A percentile compares a stretch with the other conserved stretches of the same genome.
These are phyloP conservation scores for Platalea minor DNA, from an alignment of 2,797 vertebrate genomes.

Conservation along the genomic window DNA sequence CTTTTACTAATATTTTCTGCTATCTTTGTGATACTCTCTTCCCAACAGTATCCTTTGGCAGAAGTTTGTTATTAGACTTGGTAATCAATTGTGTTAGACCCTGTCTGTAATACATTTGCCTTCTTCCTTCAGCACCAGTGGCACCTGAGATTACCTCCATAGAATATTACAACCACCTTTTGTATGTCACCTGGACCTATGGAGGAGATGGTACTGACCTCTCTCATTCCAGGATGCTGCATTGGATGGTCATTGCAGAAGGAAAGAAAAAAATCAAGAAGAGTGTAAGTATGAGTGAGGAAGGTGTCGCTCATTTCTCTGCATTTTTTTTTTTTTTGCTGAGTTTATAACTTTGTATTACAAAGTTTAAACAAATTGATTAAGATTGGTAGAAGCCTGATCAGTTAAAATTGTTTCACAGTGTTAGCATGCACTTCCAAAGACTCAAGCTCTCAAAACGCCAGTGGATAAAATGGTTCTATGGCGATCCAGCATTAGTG, in stretches of 20 bases:
- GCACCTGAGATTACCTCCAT: constrained; percentile 89
- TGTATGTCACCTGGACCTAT: constrained; percentile 89
- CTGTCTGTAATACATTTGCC: background rate
- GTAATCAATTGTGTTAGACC: background rate
- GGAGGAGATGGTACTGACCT: constrained; percentile 87
- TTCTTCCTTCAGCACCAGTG: constrained; percentile 82
- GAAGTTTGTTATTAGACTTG: background rate
- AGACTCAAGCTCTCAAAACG: background rate
- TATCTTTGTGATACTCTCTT: background rate
- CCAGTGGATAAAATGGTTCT: background rate
- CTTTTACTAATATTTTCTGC: background rate
- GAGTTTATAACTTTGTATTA: background rate
- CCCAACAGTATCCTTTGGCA: background rate
- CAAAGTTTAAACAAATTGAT: background rate
- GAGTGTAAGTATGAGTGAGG: constrained; percentile 70
- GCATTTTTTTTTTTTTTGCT: background rate
- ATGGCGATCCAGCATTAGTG: background rate
- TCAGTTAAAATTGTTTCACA: background rate
- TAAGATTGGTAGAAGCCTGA: background rate
- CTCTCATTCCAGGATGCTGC: constrained; percentile 91
- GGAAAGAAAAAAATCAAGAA: constrained; percentile 87
- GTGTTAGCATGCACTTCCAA: background rate
- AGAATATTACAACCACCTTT: constrained; percentile 85
- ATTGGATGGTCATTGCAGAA: constrained; percentile 92
- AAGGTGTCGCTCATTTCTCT: background rate